phyloP scores from a whole-genome alignment of 2,888 invertebrate species.

The Athripsodes cinereus region DNA sequence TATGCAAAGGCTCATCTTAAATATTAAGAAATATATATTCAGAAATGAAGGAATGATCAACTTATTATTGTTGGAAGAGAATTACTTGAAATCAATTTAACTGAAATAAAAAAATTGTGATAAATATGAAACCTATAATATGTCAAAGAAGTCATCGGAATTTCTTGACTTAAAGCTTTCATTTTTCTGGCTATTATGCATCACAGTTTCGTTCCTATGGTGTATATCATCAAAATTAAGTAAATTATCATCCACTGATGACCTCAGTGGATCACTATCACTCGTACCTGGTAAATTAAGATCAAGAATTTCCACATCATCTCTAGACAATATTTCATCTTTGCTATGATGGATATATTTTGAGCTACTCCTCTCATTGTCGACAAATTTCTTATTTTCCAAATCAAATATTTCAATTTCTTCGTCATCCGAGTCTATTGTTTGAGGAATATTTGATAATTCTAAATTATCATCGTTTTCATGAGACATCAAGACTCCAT shows the following conservation, averaged over 20 bases:
- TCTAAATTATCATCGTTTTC: constrained; percentile 43
- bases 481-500: constrained; percentile 46
- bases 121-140: constrained; percentile 13
- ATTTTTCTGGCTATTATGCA: neutral
- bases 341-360: neutral
- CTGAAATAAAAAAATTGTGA: neutral
- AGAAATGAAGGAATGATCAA: too few species aligned
- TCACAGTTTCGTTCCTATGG: neutral
- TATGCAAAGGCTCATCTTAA: too few species aligned
- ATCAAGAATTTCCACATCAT: constrained; percentile 23
- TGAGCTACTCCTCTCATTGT: neutral
- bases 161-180: constrained; percentile 2
- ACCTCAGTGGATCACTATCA: neutral
- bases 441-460: constrained; percentile 42
- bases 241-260: constrained; percentile 19
- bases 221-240: constrained; percentile 18
- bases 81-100: too few species aligned
- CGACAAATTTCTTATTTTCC: constrained; percentile 32
- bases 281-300: constrained; percentile 21
- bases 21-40: too few species aligned
- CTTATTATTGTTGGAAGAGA: too few species aligned
- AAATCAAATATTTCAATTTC: constrained; percentile 48
- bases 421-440: constrained; percentile 49
- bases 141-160: constrained; percentile 19
- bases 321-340: constrained; percentile 12